Conservation (phyloP, 2,797 vertebrate species). For the Catostomus latipinnis region DNA sequence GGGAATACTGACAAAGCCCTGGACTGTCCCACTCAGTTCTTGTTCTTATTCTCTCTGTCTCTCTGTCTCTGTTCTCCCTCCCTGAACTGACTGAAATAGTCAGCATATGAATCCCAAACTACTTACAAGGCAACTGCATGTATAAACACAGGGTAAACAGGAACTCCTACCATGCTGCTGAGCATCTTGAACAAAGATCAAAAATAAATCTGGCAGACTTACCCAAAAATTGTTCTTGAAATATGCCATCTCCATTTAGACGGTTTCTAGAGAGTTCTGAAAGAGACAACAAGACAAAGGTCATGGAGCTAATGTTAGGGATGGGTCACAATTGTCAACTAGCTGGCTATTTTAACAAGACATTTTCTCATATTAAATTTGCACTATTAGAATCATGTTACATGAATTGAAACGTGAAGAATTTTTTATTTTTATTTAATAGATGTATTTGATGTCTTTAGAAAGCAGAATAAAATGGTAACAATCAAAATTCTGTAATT, state of each 20-base stretch:
- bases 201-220: constrained; percentile 42
- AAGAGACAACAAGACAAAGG: constrained; percentile 1
- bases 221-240: constrained; percentile 69
- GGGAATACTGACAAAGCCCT: constrained; percentile 38
- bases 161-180: neutral
- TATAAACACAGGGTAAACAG: constrained; percentile 13
- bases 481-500: too few species aligned
- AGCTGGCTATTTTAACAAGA: too few species aligned
- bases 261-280: constrained; percentile 57
- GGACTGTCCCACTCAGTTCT: constrained; percentile 21
- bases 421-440: too few species aligned
- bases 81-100: constrained; percentile 8
- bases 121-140: constrained; percentile 10
- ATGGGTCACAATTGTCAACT: too few species aligned
- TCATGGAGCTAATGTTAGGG: neutral
- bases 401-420: too few species aligned
- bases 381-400: too few species aligned
- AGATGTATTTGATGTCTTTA: too few species aligned
- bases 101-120: constrained; percentile 26
- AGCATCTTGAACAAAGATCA: constrained; percentile 4
- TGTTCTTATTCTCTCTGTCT: neutral
- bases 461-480: too few species aligned
- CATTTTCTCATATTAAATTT: too few species aligned
- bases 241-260: constrained; percentile 54
- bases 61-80: neutral